Percentiles rank a stretch among this genome's conserved stretches.
Conservation (phyloP, 2,113 vertebrate species). For the Beaufortia kweichowensis region DNA sequence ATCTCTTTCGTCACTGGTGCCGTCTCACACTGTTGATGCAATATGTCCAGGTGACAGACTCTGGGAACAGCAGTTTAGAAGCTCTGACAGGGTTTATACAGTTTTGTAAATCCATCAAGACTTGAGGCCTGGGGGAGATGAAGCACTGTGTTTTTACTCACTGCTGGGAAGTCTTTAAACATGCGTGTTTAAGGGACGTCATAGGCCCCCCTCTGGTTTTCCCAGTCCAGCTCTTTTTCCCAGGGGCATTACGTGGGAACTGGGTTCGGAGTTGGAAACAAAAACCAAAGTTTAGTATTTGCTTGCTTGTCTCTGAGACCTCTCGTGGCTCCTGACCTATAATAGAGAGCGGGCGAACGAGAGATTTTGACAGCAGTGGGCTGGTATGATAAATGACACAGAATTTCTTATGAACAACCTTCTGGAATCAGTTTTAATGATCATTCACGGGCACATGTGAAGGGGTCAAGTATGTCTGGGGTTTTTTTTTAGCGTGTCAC, state of each 20-base stretch:
- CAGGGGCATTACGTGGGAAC: slow-evolving; percentile 71
- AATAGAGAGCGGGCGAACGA: slow-evolving; percentile 19
- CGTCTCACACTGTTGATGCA: not conserved
- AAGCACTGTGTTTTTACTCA: slow-evolving; percentile 66
- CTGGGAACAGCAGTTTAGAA: slow-evolving; percentile 10
- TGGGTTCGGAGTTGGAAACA: slow-evolving; percentile 62
- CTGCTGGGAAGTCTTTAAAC: slow-evolving; percentile 75
- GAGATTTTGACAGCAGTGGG: slow-evolving; percentile 8
- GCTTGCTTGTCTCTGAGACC: slow-evolving; percentile 40
- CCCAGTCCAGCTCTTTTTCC: slow-evolving; percentile 56
- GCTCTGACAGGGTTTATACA: slow-evolving; percentile 23
- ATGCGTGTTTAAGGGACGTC: slow-evolving; percentile 68
- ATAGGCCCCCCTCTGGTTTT: slow-evolving; percentile 66
- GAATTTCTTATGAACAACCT: slow-evolving; percentile 40
- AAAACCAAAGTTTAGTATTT: slow-evolving; percentile 62
- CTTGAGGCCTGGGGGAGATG: slow-evolving; percentile 64
- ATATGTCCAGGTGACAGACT: not conserved
- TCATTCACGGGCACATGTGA: not conserved
- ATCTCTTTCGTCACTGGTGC: too few species aligned
- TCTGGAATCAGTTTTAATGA: slow-evolving; percentile 21
- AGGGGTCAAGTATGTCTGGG: not conserved
- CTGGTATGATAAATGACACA: not conserved
- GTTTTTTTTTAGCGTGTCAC: not conserved
- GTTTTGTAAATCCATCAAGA: slow-evolving; percentile 67
- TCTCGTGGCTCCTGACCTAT: slow-evolving; percentile 42